Percentiles rank a stretch among this genome's conserved stretches.
Conservation (phyloP, 1,140 invertebrate genomes). For the Apis dorsata region DNA sequence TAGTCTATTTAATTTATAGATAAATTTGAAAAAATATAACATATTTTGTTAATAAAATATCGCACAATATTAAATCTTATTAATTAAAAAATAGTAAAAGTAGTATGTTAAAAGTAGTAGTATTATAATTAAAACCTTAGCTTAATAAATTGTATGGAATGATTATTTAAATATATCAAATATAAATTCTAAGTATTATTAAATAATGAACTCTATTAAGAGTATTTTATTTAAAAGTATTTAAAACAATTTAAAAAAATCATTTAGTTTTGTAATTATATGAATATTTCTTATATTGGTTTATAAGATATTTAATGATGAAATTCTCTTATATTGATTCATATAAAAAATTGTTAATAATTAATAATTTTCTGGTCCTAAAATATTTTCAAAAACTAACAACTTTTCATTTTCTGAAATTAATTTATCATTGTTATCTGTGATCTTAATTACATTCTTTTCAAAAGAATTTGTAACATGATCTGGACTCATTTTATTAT, state of each 20-base stretch:
- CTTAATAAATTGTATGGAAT: constrained; percentile 14
- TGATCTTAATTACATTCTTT: not conserved
- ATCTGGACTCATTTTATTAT: not conserved
- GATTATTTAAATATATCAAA: constrained; percentile 2
- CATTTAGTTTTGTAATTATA: not conserved
- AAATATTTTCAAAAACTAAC: constrained; percentile 50
- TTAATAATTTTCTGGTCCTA: constrained; percentile 56
- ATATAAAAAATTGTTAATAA: constrained; percentile 34
- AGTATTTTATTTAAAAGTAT: too few species aligned
- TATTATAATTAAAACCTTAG: not conserved
- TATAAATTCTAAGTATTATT: constrained; percentile 7
- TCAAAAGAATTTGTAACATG: not conserved
- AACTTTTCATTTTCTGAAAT: constrained; percentile 7
- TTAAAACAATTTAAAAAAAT: not conserved
- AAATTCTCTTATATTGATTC: not conserved
- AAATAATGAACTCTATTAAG: not conserved
- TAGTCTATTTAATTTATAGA: not conserved
- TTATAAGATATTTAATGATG: not conserved
- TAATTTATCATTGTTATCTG: not conserved
- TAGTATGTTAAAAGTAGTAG: not conserved
- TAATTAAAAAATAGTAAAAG: not conserved
- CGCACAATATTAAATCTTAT: not conserved
- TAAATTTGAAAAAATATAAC: constrained; percentile 4
- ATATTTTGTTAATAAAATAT: constrained; percentile 13
- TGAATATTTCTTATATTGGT: not conserved